Evolutionary conservation across 37 sponge, comb jelly and placozoan genomes (phyloP).

Genomic region (Diacarnus erythraeanus): DNA sequence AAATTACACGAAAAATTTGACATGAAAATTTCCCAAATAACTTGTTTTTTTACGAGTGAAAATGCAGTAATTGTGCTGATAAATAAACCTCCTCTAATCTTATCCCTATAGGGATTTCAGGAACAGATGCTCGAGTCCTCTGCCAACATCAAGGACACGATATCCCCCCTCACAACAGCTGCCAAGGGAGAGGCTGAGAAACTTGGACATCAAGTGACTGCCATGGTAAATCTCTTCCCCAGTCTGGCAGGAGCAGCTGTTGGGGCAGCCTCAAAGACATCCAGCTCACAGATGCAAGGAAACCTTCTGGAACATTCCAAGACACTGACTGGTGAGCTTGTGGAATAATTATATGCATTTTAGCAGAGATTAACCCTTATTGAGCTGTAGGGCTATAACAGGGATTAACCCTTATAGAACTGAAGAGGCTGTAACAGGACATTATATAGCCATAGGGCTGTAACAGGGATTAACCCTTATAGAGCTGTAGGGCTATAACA

Average conservation of each 20-base stretch:
- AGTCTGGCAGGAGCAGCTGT: conserved; percentile 79
- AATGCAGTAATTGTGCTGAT: neutral
- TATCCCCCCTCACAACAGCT: conserved; percentile 76
- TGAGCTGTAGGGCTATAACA: neutral
- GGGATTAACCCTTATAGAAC: neutral
- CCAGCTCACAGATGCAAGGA: conserved; percentile 62
- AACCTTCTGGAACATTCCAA: conserved; percentile 78
- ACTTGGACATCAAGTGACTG: conserved; percentile 88
- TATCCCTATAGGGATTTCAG: conserved; percentile 85
- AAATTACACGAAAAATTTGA: too few relatives aligned
- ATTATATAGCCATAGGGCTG: too few relatives aligned
- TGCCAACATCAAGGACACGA: conserved; percentile 70
- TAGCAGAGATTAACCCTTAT: too few relatives aligned
- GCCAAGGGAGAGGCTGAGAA: conserved; percentile 97
- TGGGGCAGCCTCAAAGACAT: conserved; percentile 86
- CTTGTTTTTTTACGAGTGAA: neutral
- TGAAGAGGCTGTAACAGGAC: too few relatives aligned
- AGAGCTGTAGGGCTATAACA: neutral
- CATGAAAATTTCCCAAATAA: too few relatives aligned
- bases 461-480: too few relatives aligned
- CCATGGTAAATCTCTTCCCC: conserved; percentile 80
- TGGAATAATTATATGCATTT: too few relatives aligned
- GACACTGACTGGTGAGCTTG: conserved; percentile 81
- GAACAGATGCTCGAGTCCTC: conserved; percentile 73
- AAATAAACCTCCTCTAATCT: neutral